Base-by-base conservation (phyloP, 64 coral and sea anemone genomes). In the Dendrophyllia cribrosa region DNA sequence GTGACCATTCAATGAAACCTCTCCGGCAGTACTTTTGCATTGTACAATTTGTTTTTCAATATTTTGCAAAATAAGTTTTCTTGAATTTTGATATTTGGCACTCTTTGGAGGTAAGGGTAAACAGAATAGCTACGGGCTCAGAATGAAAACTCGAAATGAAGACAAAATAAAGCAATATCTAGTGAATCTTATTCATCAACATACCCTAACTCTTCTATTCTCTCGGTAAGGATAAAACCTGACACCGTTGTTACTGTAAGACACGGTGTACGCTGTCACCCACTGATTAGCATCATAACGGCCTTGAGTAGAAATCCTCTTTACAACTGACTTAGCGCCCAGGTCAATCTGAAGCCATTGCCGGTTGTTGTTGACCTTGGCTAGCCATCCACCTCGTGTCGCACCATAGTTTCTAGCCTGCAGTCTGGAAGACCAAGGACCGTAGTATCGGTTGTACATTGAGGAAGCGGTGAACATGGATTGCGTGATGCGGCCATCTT, bases 401-500 rank as follows among this genome's bases (percentile, higher is more conserved):
- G 68, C 68, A 11, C 86, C 86, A 59, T 76, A 21, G 3, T 66
- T 75, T 21, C 86, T 49, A 2, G 86, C 72, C 20, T 78, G 79
- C 9, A 97, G 74, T 82, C 92, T 77, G 22, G 92, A 81, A 20
- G 81, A 89, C 88, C 89, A 97, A 16, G 95, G 92, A 2, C 95
- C 95, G 59, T 92, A 89, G 59, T 94, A 97, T 13, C 77, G 89
- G 80, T 94, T 85, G 74, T 79, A 83, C 21, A 93, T 94, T 26
- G 95, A 88, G 23, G 95, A 97, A 12, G 95, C 95, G 48, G 91
- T 91, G 22, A 97, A 70, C 59, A 91, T 93, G 24, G 89, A 88
- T 82, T 97, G 92, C 20, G 79, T 93, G 56, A 97, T 97, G 10
- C 95, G 95, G 52, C 92, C 88, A 75, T 97, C 95, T 82, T 97